phyloP scores from a whole-genome alignment of 2,113 vertebrate genomes.

The Vanacampus margaritifer region DNA sequence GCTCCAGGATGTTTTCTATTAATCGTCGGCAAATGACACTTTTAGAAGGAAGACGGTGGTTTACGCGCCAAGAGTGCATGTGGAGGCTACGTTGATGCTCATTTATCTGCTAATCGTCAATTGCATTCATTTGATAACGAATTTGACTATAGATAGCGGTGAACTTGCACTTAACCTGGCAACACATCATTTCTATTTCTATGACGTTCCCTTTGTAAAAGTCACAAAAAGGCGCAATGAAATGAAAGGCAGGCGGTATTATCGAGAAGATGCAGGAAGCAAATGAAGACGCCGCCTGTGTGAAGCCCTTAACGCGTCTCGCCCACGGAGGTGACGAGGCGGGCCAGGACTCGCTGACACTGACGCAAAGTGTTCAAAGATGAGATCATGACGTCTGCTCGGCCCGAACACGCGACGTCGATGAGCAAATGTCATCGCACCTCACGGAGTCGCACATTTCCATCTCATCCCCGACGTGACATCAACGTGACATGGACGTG shows the following conservation, averaged over 20 bases:
- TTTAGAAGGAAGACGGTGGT: slow-evolving; percentile 30
- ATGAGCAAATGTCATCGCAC: neutral
- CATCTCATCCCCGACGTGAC: neutral
- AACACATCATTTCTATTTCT: neutral
- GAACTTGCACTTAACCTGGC: too few species aligned
- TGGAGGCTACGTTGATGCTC: neutral
- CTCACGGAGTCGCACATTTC: neutral
- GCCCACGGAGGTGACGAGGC: neutral
- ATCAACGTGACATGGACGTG: neutral
- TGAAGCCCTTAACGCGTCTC: neutral
- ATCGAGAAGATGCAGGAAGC: neutral
- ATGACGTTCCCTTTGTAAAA: neutral
- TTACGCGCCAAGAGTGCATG: slow-evolving; percentile 14
- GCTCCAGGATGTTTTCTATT: slow-evolving; percentile 30
- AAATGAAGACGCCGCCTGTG: too few species aligned
- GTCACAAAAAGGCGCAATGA: neutral
- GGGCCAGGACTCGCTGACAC: neutral
- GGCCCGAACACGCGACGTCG: neutral
- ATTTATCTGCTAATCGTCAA: neutral
- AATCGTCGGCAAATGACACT: slow-evolving; percentile 37
- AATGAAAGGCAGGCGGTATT: neutral
- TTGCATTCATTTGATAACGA: neutral
- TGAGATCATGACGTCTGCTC: neutral
- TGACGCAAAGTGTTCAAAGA: neutral
- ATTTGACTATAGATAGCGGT: neutral